Evolutionary conservation across 2,797 vertebrate species (phyloP).

Genomic region (Carapus acus): DNA sequence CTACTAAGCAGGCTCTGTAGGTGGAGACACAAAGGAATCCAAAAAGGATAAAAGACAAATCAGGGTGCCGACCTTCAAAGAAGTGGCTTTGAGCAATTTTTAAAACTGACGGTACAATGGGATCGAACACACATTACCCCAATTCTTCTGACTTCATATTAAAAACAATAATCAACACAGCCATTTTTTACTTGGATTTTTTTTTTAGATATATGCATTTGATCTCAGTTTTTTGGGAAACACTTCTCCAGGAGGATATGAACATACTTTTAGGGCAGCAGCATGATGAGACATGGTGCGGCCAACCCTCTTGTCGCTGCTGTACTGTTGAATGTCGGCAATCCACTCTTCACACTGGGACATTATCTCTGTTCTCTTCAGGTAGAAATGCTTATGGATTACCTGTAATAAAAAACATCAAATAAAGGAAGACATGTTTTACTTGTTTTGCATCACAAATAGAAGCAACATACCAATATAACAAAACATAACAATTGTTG

Average conservation of each 20-base stretch:
- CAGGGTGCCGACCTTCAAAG: not conserved
- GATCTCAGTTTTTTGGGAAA: not conserved
- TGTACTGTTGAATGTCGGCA: slow-evolving; percentile 98
- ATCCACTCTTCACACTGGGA: slow-evolving; percentile 99
- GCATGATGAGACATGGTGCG: slow-evolving; percentile 98
- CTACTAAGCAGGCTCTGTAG: not conserved
- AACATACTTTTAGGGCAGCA: slow-evolving; percentile 81
- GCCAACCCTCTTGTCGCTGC: slow-evolving; percentile 96
- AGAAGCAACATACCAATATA: too few relatives aligned
- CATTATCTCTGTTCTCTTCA: slow-evolving; percentile 96
- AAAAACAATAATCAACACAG: too few relatives aligned
- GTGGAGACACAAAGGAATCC: not conserved
- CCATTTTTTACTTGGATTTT: not conserved
- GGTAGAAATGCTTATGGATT: slow-evolving; percentile 98
- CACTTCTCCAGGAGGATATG: too few relatives aligned
- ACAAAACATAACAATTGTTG: too few relatives aligned
- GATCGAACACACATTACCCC: too few relatives aligned
- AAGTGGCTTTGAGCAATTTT: not conserved
- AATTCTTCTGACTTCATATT: too few relatives aligned
- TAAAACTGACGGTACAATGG: not conserved
- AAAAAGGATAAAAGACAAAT: not conserved
- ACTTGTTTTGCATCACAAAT: too few relatives aligned
- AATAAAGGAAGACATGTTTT: not conserved
- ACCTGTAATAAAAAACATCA: slow-evolving; percentile 71
- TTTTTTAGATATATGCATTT: not conserved